Evolutionary conservation across 2,113 vertebrate genomes (phyloP), one percentile per base, ranked within the genome.

Genomic region (Gobiocypris rarus): DNA sequence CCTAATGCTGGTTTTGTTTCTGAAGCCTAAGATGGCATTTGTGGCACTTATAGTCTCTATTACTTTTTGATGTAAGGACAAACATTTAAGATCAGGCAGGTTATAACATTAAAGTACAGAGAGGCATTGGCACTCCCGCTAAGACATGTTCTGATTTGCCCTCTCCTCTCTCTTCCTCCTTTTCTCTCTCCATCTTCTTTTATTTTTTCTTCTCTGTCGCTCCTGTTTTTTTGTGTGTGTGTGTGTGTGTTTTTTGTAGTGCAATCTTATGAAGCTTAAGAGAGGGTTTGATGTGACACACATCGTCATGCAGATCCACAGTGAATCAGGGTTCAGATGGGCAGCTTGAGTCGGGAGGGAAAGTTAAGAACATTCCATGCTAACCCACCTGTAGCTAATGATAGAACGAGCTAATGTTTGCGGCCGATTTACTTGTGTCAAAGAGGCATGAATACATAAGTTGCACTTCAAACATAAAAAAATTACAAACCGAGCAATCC

Each of bases 61-160:
- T 45, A 80, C 58, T 80, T 80, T 80, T 65, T 50, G 50, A 52
- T 59, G 54, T 43, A 56, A 54, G 48, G 48, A 75, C 43, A 84
- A 48, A 41, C 31, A 70, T 71, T 75, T 54, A 56, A n/a, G 48
- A 82, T 76, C 50, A 77, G 92, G 86, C 93, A 93, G 90, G 92
- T 93, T 90, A 88, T 85, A 93, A 93, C 93, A 93, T 81, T 86
- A 73, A 83, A 87, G 75, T 85, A 86, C 87, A 85, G 70, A 22
- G 85, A 86, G 79, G 70, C 83, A 76, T 70, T 76, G 91, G 88
- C 90, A 90, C 92, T 90, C 91, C 90, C 87, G 85, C 71, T 75
- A 58, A 83, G 85, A 92, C 93, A 92, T 89, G 93, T 93, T 91
- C 82, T 82, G 90, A 93, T 93, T 90, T 91, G 93, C 76, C 75